Evolutionary conservation across 2,888 invertebrate species (phyloP).

Genomic region (Nomada hirtipes): DNA sequence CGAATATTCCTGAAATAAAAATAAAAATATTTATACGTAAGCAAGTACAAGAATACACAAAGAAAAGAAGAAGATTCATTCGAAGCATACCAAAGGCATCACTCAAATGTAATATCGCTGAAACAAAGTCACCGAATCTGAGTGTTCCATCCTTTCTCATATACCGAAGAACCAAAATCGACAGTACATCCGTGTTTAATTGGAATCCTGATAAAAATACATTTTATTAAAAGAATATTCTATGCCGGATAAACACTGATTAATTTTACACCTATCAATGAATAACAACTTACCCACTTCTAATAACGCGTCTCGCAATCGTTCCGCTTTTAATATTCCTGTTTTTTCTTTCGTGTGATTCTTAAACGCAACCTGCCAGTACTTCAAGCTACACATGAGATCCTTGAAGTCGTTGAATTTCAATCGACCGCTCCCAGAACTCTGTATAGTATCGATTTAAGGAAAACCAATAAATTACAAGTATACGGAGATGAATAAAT

Average conservation of each 20-base stretch:
- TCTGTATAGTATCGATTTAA: constrained; percentile 84
- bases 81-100: constrained; percentile 91
- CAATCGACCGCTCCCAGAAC: constrained; percentile 91
- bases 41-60: neutral
- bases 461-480: constrained; percentile 41
- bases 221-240: neutral
- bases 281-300: constrained; percentile 88
- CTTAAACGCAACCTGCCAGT: constrained; percentile 96
- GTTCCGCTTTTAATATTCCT: constrained; percentile 94
- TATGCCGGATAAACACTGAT: neutral
- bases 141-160: constrained; percentile 97
- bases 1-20: constrained; percentile 87
- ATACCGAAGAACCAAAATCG: constrained; percentile 92
- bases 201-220: constrained; percentile 88
- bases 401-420: constrained; percentile 95
- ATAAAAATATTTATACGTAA: neutral
- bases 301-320: constrained; percentile 92
- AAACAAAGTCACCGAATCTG: constrained; percentile 96
- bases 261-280: neutral
- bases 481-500: neutral
- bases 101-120: constrained; percentile 94
- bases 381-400: constrained; percentile 95
- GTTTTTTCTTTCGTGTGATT: constrained; percentile 96
- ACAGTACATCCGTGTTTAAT: constrained; percentile 93
- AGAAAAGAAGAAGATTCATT: neutral